phyloP scores from a whole-genome alignment of 2,113 vertebrate species.

The Rhizomys pruinosus region DNA sequence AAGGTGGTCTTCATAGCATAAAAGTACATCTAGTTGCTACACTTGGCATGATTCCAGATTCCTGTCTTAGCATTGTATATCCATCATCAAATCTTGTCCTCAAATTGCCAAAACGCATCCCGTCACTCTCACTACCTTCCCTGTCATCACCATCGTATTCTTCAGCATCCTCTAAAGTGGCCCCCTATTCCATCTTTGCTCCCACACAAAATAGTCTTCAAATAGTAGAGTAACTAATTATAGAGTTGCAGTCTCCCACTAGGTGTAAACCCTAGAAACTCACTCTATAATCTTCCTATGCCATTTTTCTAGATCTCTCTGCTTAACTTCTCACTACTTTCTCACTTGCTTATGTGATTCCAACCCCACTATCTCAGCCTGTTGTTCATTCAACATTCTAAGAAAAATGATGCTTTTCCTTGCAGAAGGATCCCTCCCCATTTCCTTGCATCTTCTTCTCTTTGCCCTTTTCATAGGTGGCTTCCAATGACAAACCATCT shows the following conservation, averaged over 20 bases:
- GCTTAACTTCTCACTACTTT: background rate
- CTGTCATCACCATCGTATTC: background rate
- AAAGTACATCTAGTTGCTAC: slow-evolving; percentile 14
- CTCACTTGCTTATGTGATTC: background rate
- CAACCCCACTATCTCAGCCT: background rate
- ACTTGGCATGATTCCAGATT: background rate
- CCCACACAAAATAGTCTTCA: background rate
- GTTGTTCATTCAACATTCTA: background rate
- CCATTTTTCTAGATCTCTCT: background rate
- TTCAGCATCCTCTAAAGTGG: background rate
- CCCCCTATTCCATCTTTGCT: background rate
- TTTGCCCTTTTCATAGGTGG: background rate
- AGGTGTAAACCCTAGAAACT: background rate
- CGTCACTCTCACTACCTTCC: background rate
- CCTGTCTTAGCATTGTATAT: background rate
- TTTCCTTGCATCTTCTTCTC: background rate
- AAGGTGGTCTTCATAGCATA: background rate
- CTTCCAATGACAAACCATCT: background rate
- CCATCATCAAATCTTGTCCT: background rate
- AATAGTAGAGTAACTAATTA: background rate
- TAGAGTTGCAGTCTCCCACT: background rate
- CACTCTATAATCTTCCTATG: background rate
- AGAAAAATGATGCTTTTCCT: background rate
- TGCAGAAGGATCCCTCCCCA: background rate
- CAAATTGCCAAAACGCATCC: background rate